These are phyloP conservation scores for Hypotaenidia okinawae DNA, from an alignment of 2,797 vertebrate species.

Conservation along the genomic window DNA sequence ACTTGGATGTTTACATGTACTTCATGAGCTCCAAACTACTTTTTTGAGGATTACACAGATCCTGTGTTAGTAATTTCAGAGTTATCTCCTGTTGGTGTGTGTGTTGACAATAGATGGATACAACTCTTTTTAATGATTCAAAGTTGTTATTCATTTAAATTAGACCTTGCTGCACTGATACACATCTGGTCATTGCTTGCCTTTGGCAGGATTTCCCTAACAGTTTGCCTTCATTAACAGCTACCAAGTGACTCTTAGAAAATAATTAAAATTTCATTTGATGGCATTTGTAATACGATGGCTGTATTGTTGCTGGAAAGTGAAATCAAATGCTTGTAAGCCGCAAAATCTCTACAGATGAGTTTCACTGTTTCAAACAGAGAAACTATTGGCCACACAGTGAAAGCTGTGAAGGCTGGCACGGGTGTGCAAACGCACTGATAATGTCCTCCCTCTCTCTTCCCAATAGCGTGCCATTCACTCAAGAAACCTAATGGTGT, in stretches of 20 bases:
- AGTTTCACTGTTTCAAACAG: not conserved
- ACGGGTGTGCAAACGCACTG: not conserved
- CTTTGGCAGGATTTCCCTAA: constrained; percentile 14
- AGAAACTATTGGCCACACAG: not conserved
- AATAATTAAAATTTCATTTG: constrained; percentile 47
- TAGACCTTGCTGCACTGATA: constrained; percentile 2
- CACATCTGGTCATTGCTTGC: constrained; percentile 39
- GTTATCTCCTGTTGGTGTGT: not conserved
- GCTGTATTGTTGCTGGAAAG: not conserved
- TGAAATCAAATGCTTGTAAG: constrained; percentile 46
- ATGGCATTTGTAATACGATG: not conserved
- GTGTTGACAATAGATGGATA: not conserved
- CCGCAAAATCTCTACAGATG: not conserved
- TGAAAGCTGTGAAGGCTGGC: not conserved
- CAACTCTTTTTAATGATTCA: not conserved
- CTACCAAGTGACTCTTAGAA: constrained; percentile 37
- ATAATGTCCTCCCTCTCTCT: not conserved
- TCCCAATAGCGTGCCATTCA: not conserved
- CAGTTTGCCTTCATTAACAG: constrained; percentile 47
- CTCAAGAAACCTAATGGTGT: not conserved
- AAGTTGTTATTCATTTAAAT: not conserved
- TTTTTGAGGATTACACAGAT: not conserved
- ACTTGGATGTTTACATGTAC: not conserved
- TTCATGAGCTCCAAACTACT: not conserved
- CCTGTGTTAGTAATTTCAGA: not conserved